Evolutionary conservation across 2,113 vertebrate genomes (phyloP).

Genomic region (Hippolais icterina): DNA sequence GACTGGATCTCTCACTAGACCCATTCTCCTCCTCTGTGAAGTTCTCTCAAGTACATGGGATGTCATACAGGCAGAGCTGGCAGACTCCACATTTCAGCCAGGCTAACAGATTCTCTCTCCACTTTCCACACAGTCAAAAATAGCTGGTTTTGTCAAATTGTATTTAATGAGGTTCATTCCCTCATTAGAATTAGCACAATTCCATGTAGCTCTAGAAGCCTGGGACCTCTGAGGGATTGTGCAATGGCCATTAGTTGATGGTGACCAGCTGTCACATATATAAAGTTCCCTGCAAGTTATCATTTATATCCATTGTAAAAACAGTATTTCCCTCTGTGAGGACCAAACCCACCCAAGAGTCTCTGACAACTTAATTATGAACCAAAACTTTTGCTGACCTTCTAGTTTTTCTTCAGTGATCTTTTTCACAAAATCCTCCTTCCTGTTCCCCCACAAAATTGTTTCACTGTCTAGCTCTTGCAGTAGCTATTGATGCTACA

Average conservation of each 20-base stretch:
- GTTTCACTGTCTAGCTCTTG: neutral
- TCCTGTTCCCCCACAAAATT: neutral
- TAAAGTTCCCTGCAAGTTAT: neutral
- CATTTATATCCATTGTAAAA: neutral
- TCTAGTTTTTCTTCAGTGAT: neutral
- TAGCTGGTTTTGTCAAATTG: neutral
- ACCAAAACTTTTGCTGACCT: neutral
- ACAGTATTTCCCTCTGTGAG: neutral
- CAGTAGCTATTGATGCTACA: slow-evolving; percentile 7
- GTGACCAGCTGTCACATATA: neutral
- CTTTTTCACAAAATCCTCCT: neutral
- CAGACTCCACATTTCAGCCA: neutral
- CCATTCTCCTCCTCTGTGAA: neutral
- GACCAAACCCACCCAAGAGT: neutral
- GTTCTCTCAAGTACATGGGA: neutral
- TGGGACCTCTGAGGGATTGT: neutral
- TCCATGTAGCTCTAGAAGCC: neutral
- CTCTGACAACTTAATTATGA: neutral
- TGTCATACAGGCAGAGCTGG: neutral
- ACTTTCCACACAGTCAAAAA: neutral
- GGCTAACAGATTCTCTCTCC: neutral
- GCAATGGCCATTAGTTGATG: neutral
- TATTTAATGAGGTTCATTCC: neutral
- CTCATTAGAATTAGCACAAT: neutral
- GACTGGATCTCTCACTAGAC: neutral